Base-by-base conservation (phyloP, 2,113 vertebrate genomes). In the Dipodomys merriami region DNA sequence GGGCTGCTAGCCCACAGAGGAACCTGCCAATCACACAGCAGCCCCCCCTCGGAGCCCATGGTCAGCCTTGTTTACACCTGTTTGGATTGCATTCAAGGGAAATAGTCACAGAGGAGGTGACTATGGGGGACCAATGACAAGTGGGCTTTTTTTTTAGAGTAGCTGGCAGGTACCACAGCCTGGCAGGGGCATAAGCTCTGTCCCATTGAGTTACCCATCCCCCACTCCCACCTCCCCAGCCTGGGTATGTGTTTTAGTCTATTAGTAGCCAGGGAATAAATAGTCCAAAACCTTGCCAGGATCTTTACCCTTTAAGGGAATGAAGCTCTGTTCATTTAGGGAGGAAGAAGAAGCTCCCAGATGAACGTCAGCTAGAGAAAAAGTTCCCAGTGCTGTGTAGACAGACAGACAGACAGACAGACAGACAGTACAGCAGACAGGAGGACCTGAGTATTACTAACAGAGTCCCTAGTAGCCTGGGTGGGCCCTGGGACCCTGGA, bases 271-370 rank as follows among this genome's bases (percentile, higher is more conserved):
- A 29, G 91, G 25, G 85, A 95, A 94, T 91, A 94, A 97, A 96
- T 93, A 89, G 88, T 79, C 65, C 39, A 68, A 76, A 87, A 71
- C 35, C 35, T 74, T 23, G 53, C 83, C 90, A 82, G 85, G 74
- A 76, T 91, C 94, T 83, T 96, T 95, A 90, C 95, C 94, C 95
- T 97, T 95, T 97, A 96, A 94, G 93, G 95, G 82, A 94, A 96
- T 94, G 88, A 93, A 90, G 93, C 92, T 86, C 68, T 79, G 53
- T 72, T 95, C 94, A 73, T 80, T 82, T 68, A 44, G 71, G 53
- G 82, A 89, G 20, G 53, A 86, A 77, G 85, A 76, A 91, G 25
- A 60, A 27, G 29, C 27, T 46, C 57, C 46, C 83, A 78, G 72
- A 87, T 6, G 44, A 53, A 73, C 64, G 69, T 53, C 57, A 16